phyloP scores from a whole-genome alignment of 2,888 invertebrate species.

The Morpho achilles region DNA sequence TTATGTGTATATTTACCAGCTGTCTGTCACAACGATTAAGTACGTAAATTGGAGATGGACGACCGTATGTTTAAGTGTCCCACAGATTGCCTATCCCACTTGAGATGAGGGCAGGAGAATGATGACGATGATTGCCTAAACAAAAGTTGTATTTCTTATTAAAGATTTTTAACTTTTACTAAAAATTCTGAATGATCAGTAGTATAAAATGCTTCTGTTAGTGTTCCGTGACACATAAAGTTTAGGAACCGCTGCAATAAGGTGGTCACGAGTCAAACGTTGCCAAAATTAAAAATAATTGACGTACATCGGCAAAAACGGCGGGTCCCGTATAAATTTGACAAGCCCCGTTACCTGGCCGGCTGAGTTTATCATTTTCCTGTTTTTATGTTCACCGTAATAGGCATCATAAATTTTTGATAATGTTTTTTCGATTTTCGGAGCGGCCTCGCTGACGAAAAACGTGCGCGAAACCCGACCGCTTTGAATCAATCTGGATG shows the following conservation, averaged over 20 bases:
- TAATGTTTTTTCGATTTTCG: conserved; percentile 54
- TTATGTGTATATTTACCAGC: too few relatives aligned
- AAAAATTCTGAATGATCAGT: too few relatives aligned
- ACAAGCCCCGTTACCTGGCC: conserved; percentile 57
- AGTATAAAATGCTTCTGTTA: neutral
- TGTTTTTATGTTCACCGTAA: conserved; percentile 61
- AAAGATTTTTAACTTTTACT: too few relatives aligned
- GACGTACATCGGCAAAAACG: conserved; percentile 44
- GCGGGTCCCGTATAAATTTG: conserved; percentile 45
- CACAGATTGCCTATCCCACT: too few relatives aligned
- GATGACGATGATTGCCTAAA: too few relatives aligned
- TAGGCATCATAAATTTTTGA: conserved; percentile 72
- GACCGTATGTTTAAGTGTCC: too few relatives aligned
- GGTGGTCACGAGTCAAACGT: conserved; percentile 27
- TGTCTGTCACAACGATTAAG: too few relatives aligned
- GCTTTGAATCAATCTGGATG: neutral
- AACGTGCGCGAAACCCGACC: conserved; percentile 21
- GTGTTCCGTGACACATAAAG: neutral
- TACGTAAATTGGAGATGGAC: too few relatives aligned
- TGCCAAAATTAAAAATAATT: conserved; percentile 52
- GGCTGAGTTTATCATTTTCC: conserved; percentile 57
- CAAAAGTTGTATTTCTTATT: too few relatives aligned
- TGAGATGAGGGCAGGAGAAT: too few relatives aligned
- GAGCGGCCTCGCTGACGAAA: conserved; percentile 20
- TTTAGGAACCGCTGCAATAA: neutral